Evolutionary conservation across 2,888 invertebrate species (phyloP).

Genomic region (Parnassius mnemosyne): DNA sequence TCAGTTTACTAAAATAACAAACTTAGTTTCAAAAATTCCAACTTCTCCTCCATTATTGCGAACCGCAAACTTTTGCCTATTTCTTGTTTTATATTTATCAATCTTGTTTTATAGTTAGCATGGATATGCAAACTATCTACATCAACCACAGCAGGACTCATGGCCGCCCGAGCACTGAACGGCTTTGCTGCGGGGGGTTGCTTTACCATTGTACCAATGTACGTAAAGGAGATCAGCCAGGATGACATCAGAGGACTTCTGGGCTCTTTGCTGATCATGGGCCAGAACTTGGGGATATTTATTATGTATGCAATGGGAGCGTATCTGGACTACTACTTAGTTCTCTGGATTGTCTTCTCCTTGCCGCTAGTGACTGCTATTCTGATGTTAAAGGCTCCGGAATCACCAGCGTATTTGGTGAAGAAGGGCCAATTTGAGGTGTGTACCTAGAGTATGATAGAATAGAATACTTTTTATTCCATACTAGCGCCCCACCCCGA

Average conservation of each 20-base stretch:
- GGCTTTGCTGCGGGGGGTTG: constrained; percentile 57
- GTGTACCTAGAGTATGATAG: constrained; percentile 22
- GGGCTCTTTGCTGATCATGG: constrained; percentile 49
- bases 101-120: constrained; percentile 46
- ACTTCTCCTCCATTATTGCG: no score
- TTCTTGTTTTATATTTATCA: neutral
- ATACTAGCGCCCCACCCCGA: no score
- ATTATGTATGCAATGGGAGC: constrained; percentile 56
- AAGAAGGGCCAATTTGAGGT: constrained; percentile 55
- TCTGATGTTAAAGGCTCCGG: constrained; percentile 54
- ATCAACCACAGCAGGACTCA: constrained; percentile 40
- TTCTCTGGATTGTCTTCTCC: constrained; percentile 47
- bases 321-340: constrained; percentile 49
- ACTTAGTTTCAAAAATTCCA: no score
- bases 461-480: constrained; percentile 1
- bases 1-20: no score
- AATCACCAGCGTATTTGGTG: constrained; percentile 60
- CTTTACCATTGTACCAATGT: constrained; percentile 55
- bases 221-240: constrained; percentile 60
- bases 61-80: no score
- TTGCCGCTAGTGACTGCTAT: constrained; percentile 47
- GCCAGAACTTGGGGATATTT: constrained; percentile 53
- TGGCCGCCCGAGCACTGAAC: constrained; percentile 47
- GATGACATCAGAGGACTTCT: constrained; percentile 54
- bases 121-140: constrained; percentile 54